phyloP scores from a whole-genome alignment of 2,797 vertebrate genomes.

The Enteromius mattozi region DNA sequence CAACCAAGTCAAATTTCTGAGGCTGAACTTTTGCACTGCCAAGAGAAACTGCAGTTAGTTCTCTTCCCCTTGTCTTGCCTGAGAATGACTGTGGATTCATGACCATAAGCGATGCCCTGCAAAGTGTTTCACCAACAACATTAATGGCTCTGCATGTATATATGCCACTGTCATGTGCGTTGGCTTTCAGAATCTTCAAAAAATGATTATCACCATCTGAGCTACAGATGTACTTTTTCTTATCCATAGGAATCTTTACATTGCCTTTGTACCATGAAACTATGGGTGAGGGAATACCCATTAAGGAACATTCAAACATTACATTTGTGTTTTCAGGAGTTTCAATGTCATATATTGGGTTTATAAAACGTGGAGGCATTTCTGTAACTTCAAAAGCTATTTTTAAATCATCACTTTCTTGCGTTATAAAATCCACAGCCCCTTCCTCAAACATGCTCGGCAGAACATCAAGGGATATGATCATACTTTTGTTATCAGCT shows the following conservation, averaged over 20 bases:
- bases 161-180: conserved; percentile 83
- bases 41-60: conserved; percentile 73
- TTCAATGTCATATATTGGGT: conserved; percentile 88
- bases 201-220: conserved; percentile 89
- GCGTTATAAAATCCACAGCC: conserved; percentile 77
- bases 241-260: conserved; percentile 80
- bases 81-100: conserved; percentile 72
- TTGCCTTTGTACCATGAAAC: conserved; percentile 93
- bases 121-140: conserved; percentile 88
- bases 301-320: conserved; percentile 93
- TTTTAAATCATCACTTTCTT: conserved; percentile 87
- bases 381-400: conserved; percentile 95
- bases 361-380: conserved; percentile 94
- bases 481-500: conserved; percentile 94
- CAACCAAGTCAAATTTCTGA: conserved; percentile 83
- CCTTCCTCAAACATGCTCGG: conserved; percentile 89
- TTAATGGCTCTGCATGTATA: conserved; percentile 91
- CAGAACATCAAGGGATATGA: conserved; percentile 94
- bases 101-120: conserved; percentile 85
- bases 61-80: conserved; percentile 73
- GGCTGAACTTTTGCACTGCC: conserved; percentile 74
- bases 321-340: conserved; percentile 85
- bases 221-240: conserved; percentile 82
- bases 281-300: conserved; percentile 89
- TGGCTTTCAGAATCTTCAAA: conserved; percentile 83